These are phyloP conservation scores for Phengaris alcon DNA, from an alignment of 2,888 invertebrate species.

Conservation along the genomic window DNA sequence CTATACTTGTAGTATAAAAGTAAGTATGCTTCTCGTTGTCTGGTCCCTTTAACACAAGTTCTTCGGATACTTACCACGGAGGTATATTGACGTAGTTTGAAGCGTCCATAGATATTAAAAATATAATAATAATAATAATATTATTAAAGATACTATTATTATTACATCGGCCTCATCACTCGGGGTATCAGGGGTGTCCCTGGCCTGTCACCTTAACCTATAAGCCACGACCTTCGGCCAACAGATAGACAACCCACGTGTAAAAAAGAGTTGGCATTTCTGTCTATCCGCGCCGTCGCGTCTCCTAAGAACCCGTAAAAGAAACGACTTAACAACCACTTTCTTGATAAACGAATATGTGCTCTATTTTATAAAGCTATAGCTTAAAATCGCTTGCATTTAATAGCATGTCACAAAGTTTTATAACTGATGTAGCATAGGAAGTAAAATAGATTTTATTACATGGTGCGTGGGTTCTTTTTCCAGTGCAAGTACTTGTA, in stretches of 20 bases:
- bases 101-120: no score
- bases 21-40: no score
- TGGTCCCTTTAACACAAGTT: no score
- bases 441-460: constrained; percentile 32
- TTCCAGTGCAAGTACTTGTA: constrained; percentile 32
- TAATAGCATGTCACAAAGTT: background rate
- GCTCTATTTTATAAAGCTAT: background rate
- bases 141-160: no score
- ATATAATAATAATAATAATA: no score
- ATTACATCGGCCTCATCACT: no score
- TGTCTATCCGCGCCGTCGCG: constrained; percentile 64
- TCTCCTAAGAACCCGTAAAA: constrained; percentile 44
- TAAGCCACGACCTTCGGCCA: constrained; percentile 46
- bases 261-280: constrained; percentile 63
- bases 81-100: no score
- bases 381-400: background rate
- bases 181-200: background rate
- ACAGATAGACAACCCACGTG: constrained; percentile 56
- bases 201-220: constrained; percentile 51
- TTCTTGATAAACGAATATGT: background rate
- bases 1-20: no score
- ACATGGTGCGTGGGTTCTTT: constrained; percentile 31
- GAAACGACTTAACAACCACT: constrained; percentile 42
- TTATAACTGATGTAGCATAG: background rate
- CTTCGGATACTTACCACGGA: no score